Evolutionary conservation across 2,888 invertebrate genomes (phyloP), one percentile per base, ranked within the genome.

Genomic region (Rhaphigaster nebulosa): DNA sequence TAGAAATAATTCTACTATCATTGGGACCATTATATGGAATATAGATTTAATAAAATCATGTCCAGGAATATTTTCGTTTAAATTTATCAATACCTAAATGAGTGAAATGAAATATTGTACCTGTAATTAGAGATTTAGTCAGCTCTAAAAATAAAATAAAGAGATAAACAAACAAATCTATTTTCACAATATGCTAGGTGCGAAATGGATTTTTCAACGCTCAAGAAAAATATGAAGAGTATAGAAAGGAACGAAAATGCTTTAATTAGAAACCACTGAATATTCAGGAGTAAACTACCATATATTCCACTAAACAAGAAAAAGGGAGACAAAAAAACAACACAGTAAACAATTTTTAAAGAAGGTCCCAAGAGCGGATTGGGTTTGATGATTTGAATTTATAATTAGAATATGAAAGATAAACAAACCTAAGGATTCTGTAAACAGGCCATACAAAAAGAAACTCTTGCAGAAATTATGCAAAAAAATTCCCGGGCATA

Each of bases 321-420:
- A 65, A 15, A 65, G 29, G 20, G 8, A 38, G 1, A 65, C 15
- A 29, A 15, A 29, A 15, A 29, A 65, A 65, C 20, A 70, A 34
- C 4, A 34, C 34, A 38, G 70, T 65, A 65, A 70, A 70, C 70
- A 70, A 18, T 70, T 70, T 70, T 70, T 38, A 38, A 70, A 70
- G 70, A 70, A 70, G 3, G 70, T 29, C 70, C 70, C 34, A 70
- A 34, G 70, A 70, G 70, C 70, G 38, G 70, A 70, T 70, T 34
- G 70, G 20, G 70, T 70, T 70, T 70, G 34, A 70, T 34, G 20
- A 34, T 70, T 70, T 70, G 34, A 70, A 70, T 70, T 70, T 70
- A 70, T 34, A 70, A 70, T 70, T 70, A 70, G 34, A 70, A 70
- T 70, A 70, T 70, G 70, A 70, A 70, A 70, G 70, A 70, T 70